Evolutionary conservation across 2,113 vertebrate species (phyloP).

Genomic region (Aythya baeri): DNA sequence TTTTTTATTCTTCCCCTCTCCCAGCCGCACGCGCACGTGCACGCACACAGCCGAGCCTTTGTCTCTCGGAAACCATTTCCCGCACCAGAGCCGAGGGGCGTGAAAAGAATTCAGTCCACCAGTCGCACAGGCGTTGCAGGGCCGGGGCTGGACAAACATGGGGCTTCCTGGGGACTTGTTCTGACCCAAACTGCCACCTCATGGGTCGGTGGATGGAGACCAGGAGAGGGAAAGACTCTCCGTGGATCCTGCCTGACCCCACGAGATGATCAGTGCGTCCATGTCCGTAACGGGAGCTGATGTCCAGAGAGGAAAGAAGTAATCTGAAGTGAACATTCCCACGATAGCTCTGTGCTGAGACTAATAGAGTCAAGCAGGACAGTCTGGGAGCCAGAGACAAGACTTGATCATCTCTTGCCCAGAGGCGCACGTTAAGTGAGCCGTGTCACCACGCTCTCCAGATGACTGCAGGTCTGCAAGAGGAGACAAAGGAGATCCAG

Average conservation of each 20-base stretch:
- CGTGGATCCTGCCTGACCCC: background rate
- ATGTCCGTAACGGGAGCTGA: background rate
- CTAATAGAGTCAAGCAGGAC: constrained; percentile 33
- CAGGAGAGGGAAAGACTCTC: background rate
- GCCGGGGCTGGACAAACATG: background rate
- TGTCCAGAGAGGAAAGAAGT: constrained; percentile 2
- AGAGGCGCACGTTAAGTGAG: constrained; percentile 42
- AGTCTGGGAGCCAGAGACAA: constrained; percentile 26
- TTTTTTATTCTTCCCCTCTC: constrained; percentile 62
- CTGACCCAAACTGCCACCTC: constrained; percentile 44
- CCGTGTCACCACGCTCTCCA: constrained; percentile 18
- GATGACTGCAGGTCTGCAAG: constrained; percentile 58
- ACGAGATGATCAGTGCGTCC: background rate
- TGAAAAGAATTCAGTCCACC: constrained; percentile 44
- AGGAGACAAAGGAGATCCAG: constrained; percentile 40
- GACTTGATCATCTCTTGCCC: constrained; percentile 52
- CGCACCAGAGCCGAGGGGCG: constrained; percentile 20
- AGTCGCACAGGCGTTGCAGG: constrained; percentile 19
- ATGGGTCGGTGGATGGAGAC: background rate
- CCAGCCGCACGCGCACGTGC: constrained; percentile 18
- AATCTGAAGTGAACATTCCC: constrained; percentile 39
- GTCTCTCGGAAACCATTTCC: constrained; percentile 57
- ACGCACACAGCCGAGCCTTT: constrained; percentile 32
- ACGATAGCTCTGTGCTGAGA: constrained; percentile 16
- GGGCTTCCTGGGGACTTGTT: constrained; percentile 39